Percentiles rank a stretch among this genome's conserved stretches.
phyloP scores from a whole-genome alignment of 2,113 vertebrate genomes.

The Hiodon tergisus region DNA sequence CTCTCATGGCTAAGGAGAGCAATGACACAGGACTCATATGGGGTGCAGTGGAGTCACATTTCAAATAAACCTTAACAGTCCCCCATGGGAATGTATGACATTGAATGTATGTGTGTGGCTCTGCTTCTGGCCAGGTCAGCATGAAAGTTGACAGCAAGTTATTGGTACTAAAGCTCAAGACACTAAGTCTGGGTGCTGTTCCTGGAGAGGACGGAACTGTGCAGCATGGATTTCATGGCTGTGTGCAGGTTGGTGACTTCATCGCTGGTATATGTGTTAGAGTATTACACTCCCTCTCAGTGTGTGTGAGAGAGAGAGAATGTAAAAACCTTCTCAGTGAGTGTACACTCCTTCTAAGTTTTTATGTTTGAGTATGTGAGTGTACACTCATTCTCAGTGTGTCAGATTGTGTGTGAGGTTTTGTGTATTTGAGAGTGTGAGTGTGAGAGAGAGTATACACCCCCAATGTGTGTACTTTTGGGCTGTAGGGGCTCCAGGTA shows the following conservation, averaged over 20 bases:
- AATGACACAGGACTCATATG: too few species aligned
- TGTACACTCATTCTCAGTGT: background rate
- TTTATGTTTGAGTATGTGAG: background rate
- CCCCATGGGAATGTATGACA: background rate
- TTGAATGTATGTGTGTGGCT: background rate
- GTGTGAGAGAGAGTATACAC: background rate
- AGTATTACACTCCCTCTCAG: background rate
- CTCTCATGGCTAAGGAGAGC: too few species aligned
- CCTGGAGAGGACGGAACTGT: slow-evolving; percentile 55
- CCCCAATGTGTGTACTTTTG: slow-evolving; percentile 8
- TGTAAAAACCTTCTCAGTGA: background rate
- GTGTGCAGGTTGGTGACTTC: slow-evolving; percentile 71
- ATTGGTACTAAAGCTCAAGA: slow-evolving; percentile 68
- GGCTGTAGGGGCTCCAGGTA: slow-evolving; percentile 70
- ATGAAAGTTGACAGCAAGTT: slow-evolving; percentile 68
- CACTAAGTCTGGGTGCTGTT: slow-evolving; percentile 70
- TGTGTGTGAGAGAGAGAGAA: background rate
- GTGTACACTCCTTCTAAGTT: background rate
- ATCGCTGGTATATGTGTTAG: background rate
- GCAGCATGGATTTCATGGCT: slow-evolving; percentile 78
- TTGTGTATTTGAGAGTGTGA: background rate
- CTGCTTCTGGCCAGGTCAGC: slow-evolving; percentile 52
- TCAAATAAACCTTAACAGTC: too few species aligned
- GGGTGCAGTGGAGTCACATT: too few species aligned
- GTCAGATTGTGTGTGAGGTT: background rate